Percentiles rank a stretch among this genome's conserved stretches.
Conservation (phyloP, 2,113 vertebrate species). For the Paralichthys olivaceus region DNA sequence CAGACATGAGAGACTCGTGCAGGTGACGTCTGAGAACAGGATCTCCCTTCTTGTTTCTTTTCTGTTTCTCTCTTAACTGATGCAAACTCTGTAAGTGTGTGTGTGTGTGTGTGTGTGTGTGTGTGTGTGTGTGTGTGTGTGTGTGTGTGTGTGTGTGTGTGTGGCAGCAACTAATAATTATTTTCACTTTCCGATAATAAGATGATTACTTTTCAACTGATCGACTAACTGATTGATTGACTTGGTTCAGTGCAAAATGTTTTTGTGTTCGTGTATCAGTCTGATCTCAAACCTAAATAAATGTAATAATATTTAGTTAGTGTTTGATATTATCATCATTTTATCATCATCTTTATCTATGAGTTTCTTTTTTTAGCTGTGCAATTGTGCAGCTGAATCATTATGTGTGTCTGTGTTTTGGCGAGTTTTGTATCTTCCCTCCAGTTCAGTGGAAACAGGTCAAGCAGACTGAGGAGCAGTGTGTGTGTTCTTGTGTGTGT, state of each 20-base stretch:
- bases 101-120: too few species aligned
- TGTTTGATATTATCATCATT: background rate
- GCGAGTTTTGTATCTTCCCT: slow-evolving; percentile 14
- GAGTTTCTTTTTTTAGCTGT: background rate
- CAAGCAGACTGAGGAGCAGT: slow-evolving; percentile 46
- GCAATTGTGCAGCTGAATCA: background rate
- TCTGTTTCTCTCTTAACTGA: background rate
- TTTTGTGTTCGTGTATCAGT: too few species aligned
- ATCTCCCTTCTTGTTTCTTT: background rate
- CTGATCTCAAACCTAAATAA: too few species aligned
- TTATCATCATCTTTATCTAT: background rate
- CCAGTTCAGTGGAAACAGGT: slow-evolving; percentile 56
- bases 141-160: too few species aligned
- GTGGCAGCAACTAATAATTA: too few species aligned
- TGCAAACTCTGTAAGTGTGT: background rate
- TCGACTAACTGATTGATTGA: too few species aligned
- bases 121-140: too few species aligned
- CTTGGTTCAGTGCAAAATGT: too few species aligned
- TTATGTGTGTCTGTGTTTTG: slow-evolving; percentile 8
- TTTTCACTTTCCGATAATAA: too few species aligned
- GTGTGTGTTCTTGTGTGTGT: slow-evolving; percentile 19
- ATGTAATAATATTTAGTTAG: background rate
- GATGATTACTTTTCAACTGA: too few species aligned
- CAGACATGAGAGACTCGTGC: background rate
- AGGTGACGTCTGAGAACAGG: background rate